These are phyloP conservation scores for Platynereis dumerilii DNA, from an alignment of 2,888 invertebrate genomes.

Conservation along the genomic window DNA sequence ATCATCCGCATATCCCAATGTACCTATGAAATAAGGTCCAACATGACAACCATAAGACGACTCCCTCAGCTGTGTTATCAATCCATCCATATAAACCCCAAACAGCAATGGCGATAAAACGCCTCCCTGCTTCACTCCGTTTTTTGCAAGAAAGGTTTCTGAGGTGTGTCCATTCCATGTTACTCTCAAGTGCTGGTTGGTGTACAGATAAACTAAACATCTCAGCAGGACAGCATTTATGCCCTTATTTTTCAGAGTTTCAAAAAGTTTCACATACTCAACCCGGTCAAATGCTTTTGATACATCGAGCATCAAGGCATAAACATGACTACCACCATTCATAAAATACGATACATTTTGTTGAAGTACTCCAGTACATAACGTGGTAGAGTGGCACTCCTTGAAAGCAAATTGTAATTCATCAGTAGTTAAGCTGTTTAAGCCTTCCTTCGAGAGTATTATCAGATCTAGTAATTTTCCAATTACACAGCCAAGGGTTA, in stretches of 20 bases:
- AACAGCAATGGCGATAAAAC: background rate
- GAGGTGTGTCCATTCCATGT: background rate
- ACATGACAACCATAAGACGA: too few relatives aligned
- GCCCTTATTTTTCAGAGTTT: background rate
- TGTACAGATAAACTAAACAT: background rate
- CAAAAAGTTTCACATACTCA: background rate
- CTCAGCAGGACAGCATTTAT: background rate
- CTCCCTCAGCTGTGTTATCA: too few relatives aligned
- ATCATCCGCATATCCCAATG: too few relatives aligned
- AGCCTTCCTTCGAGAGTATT: background rate
- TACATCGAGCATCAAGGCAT: background rate
- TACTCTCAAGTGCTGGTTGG: background rate
- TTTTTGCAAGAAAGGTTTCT: background rate
- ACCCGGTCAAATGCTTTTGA: slow-evolving; percentile 1
- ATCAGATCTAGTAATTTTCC: too few relatives aligned
- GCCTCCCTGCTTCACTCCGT: slow-evolving; percentile 2
- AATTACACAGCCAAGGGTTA: background rate
- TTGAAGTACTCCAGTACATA: background rate
- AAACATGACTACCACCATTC: background rate
- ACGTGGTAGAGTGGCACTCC: background rate
- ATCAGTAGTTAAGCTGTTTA: background rate
- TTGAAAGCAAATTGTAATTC: background rate
- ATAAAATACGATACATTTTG: background rate
- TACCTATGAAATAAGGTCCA: too few relatives aligned
- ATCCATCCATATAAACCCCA: too few relatives aligned